Base-by-base conservation (phyloP, 2,888 invertebrate genomes). In the Aelia acuminata region DNA sequence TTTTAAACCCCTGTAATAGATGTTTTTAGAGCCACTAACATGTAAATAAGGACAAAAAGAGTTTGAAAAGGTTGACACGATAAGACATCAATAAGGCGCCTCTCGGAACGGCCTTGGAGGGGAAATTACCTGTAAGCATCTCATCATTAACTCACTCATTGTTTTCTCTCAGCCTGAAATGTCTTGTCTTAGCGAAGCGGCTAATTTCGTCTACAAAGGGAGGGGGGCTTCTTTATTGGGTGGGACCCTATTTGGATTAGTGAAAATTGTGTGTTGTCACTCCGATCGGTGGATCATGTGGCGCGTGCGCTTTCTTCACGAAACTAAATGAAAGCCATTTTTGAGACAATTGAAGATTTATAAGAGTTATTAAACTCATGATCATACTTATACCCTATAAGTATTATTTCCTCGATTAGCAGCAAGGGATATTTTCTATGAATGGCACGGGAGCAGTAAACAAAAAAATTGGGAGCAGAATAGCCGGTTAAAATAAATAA, bases 91-190 rank as follows among this genome's bases (percentile, higher is more conserved):
- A 80, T 80, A 47, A 80, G 80, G 80, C 80, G 80, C 80, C 80
- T 80, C n/a, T n/a, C 5, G 10, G 80, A 80, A 47, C 11, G 80
- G 3, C 80, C 80, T 80, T 80, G 80, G n/a, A 43, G 80, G 43
- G 80, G 80, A 80, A 80, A 80, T 80, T 80, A 80, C 80, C 43
- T 80, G 80, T 80, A 80, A 80, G 80, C 80, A 80, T 80, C 80
- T 80, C 80, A 47, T 80, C 80, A 80, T 80, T 80, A 80, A 43
- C 80, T 80, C 80, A 80, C 43, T 43, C 80, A 80, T 80, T 80
- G 80, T 80, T 80, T 80, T 43, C 80, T 43, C 43, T 47, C 80
- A 80, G 43, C n/a, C 43, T 80, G 43, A 43, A 43, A 80, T 80
- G 43, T 80, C 20, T 80, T 80, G 80, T 80, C 80, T 80, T 80